Evolutionary conservation across 2,113 vertebrate species (phyloP).

Genomic region (Nycticorax nycticorax): DNA sequence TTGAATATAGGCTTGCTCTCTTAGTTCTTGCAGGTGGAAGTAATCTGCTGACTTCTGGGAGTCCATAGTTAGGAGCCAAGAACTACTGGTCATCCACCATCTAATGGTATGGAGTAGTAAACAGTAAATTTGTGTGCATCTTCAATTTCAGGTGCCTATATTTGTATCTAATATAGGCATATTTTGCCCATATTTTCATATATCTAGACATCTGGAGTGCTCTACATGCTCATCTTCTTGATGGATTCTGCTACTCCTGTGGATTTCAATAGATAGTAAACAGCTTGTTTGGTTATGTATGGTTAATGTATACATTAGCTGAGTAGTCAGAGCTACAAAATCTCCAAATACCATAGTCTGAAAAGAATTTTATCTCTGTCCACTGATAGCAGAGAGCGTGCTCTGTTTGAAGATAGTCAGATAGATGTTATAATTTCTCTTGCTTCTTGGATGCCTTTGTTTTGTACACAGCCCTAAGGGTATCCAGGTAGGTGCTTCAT

Average conservation of each 20-base stretch:
- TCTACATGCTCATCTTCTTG: neutral
- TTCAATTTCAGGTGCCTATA: neutral
- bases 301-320: neutral
- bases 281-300: neutral
- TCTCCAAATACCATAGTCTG: neutral
- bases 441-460: neutral
- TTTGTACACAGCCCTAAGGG: neutral
- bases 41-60: neutral
- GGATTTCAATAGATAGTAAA: neutral
- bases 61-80: neutral
- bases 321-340: neutral
- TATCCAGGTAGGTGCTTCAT: neutral
- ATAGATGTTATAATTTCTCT: neutral
- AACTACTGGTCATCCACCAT: neutral
- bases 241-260: neutral
- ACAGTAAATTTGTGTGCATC: neutral
- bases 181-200: neutral
- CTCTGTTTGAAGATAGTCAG: neutral
- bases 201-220: neutral
- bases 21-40: neutral
- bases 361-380: neutral
- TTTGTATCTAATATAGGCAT: neutral
- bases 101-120: neutral
- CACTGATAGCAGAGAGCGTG: rapidly evolving
- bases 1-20: neutral